phyloP scores from a whole-genome alignment of 30 jellyfish, hydroid and myxozoan species.

The Aurelia sp. region DNA sequence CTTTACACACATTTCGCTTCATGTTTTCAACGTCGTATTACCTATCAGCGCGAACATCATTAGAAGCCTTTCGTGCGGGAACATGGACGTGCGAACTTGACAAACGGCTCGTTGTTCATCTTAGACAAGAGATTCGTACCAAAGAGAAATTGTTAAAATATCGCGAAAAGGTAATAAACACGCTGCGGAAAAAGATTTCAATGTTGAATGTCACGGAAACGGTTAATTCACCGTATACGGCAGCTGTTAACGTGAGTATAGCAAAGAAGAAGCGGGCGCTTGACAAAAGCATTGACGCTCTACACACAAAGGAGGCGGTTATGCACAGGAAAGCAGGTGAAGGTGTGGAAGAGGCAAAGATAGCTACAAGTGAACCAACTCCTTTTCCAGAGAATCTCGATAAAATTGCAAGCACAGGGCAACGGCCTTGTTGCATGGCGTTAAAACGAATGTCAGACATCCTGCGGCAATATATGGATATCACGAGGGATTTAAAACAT shows the following conservation, averaged over 20 bases:
- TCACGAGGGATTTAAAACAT: constrained; percentile 61
- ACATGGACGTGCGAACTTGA: constrained; percentile 91
- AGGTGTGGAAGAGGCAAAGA: neutral
- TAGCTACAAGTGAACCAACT: constrained; percentile 13
- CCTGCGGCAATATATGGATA: constrained; percentile 82
- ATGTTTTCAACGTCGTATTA: constrained; percentile 56
- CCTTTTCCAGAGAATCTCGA: constrained; percentile 76
- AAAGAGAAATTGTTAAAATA: constrained; percentile 81
- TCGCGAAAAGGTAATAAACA: constrained; percentile 86
- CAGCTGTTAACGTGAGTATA: constrained; percentile 4
- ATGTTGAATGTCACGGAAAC: constrained; percentile 60
- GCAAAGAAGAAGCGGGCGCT: neutral
- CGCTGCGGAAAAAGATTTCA: constrained; percentile 55
- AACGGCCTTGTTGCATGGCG: constrained; percentile 94
- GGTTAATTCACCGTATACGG: neutral
- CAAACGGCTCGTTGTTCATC: constrained; percentile 65
- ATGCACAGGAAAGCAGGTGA: neutral
- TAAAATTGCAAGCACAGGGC: constrained; percentile 53
- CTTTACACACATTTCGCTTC: constrained; percentile 50
- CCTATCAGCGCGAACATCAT: constrained; percentile 43
- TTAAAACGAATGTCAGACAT: constrained; percentile 91
- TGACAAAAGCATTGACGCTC: neutral
- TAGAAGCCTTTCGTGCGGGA: constrained; percentile 67
- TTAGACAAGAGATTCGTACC: constrained; percentile 72
- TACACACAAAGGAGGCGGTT: neutral